phyloP scores from a whole-genome alignment of 2,113 vertebrate species.

The Melanerpes aurifrons region DNA sequence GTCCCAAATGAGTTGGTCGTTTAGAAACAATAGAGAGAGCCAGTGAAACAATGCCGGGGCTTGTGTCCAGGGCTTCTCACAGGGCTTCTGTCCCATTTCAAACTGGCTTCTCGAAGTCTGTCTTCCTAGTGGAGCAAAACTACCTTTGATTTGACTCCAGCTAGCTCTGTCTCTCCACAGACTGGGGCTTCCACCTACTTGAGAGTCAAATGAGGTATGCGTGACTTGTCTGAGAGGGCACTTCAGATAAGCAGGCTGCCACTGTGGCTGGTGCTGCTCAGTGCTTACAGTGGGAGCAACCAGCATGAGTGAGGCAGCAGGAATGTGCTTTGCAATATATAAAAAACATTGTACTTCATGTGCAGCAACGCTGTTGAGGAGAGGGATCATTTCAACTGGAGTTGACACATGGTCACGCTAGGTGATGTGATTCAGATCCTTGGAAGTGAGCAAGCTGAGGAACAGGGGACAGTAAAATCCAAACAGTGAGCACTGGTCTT shows the following conservation, averaged over 20 bases:
- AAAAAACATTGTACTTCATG: constrained; percentile 21
- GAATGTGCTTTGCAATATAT: background rate
- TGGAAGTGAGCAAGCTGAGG: background rate
- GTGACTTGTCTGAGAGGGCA: background rate
- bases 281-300: background rate
- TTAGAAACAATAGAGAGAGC: background rate
- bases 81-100: background rate
- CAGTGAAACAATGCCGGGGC: background rate
- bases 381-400: background rate
- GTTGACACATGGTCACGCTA: background rate
- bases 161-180: background rate
- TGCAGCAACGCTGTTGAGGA: background rate
- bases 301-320: background rate
- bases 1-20: background rate
- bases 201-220: constrained; percentile 3
- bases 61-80: background rate
- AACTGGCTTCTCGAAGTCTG: background rate
- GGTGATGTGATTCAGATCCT: background rate
- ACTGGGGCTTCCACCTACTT: background rate
- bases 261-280: background rate
- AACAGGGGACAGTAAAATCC: background rate
- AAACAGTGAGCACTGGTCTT: background rate
- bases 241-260: background rate
- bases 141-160: background rate
- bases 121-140: background rate